These are phyloP conservation scores for Athripsodes cinereus DNA, from an alignment of 2,888 invertebrate species.

Conservation along the genomic window DNA sequence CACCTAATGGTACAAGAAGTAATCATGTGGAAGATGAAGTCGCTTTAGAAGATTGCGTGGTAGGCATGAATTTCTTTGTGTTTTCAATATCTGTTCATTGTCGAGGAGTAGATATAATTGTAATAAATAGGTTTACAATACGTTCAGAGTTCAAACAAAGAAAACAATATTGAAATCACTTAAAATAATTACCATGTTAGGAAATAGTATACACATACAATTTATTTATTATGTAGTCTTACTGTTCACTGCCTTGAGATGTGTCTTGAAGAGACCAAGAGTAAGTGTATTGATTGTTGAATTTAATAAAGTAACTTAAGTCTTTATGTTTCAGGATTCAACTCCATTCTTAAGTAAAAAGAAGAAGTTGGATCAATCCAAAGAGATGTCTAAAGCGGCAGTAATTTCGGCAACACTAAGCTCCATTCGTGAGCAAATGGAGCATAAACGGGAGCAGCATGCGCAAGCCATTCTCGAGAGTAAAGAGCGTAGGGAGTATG, in stretches of 20 bases:
- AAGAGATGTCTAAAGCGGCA: background rate
- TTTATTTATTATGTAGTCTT: no score
- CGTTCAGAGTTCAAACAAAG: background rate
- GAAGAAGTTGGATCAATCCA: background rate
- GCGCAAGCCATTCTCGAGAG: background rate
- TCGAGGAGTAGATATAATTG: background rate
- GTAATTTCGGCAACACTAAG: background rate
- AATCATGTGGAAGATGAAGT: no score
- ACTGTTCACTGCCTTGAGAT: no score
- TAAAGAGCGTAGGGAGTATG: no score
- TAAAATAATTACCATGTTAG: no score
- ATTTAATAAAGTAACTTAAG: no score
- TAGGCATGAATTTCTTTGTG: background rate
- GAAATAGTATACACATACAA: no score
- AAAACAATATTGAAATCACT: no score
- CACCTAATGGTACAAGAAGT: no score
- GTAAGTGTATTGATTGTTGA: no score
- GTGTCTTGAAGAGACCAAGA: no score
- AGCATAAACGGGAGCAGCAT: background rate
- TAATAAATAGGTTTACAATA: background rate
- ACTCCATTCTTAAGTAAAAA: background rate
- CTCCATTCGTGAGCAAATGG: background rate
- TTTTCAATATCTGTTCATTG: background rate
- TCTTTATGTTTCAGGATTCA: conserved; percentile 1
- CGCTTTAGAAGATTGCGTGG: background rate